Percentiles rank a stretch among this genome's conserved stretches.
phyloP scores from a whole-genome alignment of 2,797 vertebrate genomes.

The Calcarius lapponicus region DNA sequence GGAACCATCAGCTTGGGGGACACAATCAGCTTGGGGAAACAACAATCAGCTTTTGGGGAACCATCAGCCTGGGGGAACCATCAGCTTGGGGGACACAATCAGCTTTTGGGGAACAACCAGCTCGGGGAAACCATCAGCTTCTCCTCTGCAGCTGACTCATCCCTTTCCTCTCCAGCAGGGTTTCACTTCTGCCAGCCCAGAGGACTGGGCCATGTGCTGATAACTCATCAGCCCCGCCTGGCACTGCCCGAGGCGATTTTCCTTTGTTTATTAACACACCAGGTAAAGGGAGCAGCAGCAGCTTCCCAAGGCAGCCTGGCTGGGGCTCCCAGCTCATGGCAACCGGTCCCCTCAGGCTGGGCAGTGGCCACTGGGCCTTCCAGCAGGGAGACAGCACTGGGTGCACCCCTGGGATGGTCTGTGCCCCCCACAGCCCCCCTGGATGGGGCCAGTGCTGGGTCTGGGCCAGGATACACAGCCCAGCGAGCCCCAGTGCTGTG shows the following conservation, averaged over 20 bases:
- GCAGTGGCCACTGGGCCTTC: too few relatives aligned
- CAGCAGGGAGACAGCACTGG: fast-evolving
- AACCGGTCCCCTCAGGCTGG: too few relatives aligned
- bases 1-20: too few relatives aligned
- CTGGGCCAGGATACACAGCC: background rate
- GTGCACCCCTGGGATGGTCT: background rate
- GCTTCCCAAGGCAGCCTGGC: background rate
- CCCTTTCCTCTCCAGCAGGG: background rate
- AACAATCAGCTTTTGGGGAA: too few relatives aligned
- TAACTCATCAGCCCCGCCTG: background rate
- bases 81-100: too few relatives aligned
- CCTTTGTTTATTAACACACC: background rate
- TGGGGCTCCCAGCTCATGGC: background rate
- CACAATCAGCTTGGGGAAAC: too few relatives aligned
- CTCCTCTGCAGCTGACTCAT: background rate
- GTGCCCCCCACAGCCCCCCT: background rate
- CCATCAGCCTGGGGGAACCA: too few relatives aligned
- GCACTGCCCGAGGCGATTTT: background rate
- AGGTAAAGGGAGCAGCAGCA: background rate
- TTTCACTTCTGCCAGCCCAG: background rate
- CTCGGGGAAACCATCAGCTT: background rate
- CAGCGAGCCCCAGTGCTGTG: background rate
- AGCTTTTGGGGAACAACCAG: too few relatives aligned
- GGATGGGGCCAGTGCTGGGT: background rate
- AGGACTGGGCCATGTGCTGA: background rate